Conservation (phyloP, 1,140 invertebrate genomes). For the Coptotermes formosanus region DNA sequence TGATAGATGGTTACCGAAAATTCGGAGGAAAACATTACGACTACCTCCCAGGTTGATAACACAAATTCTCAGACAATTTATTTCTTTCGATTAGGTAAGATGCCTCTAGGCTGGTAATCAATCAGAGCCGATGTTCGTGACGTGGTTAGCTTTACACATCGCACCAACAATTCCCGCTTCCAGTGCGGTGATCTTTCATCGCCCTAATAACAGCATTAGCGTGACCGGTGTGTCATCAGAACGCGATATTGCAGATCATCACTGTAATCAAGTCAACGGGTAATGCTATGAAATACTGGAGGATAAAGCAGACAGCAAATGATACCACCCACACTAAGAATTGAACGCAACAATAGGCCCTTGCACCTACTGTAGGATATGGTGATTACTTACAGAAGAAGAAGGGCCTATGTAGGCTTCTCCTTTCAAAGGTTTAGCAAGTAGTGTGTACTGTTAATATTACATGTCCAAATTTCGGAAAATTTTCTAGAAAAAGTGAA, state of each 20-base stretch:
- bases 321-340: background rate
- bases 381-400: background rate
- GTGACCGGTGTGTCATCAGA: background rate
- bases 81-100: background rate
- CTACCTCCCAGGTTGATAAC: no score
- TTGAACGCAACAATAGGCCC: background rate
- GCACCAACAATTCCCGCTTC: background rate
- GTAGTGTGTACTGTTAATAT: no score
- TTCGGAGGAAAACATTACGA: no score
- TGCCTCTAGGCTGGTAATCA: background rate
- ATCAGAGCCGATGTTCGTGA: background rate
- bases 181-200: background rate
- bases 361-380: background rate
- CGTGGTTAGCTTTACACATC: background rate
- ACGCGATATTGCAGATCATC: background rate
- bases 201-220: background rate
- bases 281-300: background rate
- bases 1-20: no score
- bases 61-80: no score
- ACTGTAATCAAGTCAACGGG: background rate
- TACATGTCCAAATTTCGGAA: no score
- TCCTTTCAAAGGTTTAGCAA: background rate
- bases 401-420: background rate
- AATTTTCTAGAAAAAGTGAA: no score
- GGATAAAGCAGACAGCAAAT: background rate